Conservation (phyloP, 2,888 invertebrate species). For the Drosophila greeni region DNA sequence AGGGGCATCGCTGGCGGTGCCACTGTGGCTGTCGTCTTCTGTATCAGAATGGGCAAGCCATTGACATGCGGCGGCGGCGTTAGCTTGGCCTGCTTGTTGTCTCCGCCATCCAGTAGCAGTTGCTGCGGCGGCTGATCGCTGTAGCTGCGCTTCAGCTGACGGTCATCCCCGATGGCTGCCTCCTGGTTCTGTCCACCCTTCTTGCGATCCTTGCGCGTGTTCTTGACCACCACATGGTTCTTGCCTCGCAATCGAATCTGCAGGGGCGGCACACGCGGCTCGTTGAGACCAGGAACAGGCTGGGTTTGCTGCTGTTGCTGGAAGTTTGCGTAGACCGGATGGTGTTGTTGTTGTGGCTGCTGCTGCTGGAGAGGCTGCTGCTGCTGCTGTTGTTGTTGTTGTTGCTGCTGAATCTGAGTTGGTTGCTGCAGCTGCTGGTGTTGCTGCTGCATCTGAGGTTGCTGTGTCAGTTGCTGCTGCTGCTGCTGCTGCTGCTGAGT, state of each 20-base stretch:
- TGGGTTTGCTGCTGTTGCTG: slow-evolving; percentile 40
- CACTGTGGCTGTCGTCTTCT: slow-evolving; percentile 45
- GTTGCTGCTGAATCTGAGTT: slow-evolving; percentile 20
- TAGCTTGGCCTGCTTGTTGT: slow-evolving; percentile 66
- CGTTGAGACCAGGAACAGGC: slow-evolving; percentile 80
- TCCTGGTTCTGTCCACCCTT: slow-evolving; percentile 70
- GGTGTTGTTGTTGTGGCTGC: slow-evolving; percentile 39
- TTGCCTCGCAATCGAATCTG: slow-evolving; percentile 89
- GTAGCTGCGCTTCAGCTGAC: slow-evolving; percentile 67
- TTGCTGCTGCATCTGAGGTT: slow-evolving; percentile 35
- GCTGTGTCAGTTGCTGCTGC: slow-evolving; percentile 47
- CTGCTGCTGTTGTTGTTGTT: slow-evolving; percentile 35
- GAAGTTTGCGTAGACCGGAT: slow-evolving; percentile 47
- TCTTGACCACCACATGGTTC: slow-evolving; percentile 90
- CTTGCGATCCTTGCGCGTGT: slow-evolving; percentile 85
- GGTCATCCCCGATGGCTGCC: slow-evolving; percentile 60
- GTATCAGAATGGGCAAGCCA: slow-evolving; percentile 57
- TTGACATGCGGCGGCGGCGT: slow-evolving; percentile 55
- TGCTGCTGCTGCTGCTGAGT: slow-evolving; percentile 43
- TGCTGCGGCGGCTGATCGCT: slow-evolving; percentile 46
- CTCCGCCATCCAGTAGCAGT: slow-evolving; percentile 32
- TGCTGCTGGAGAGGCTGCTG: slow-evolving; percentile 16
- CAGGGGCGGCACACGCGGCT: slow-evolving; percentile 90
- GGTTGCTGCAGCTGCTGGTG: slow-evolving; percentile 35
- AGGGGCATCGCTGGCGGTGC: slow-evolving; percentile 24